A percentile compares a stretch with the other conserved stretches of the same genome.
phyloP scores from a whole-genome alignment of 1,140 invertebrate species.

The Lasioglossum albipes region DNA sequence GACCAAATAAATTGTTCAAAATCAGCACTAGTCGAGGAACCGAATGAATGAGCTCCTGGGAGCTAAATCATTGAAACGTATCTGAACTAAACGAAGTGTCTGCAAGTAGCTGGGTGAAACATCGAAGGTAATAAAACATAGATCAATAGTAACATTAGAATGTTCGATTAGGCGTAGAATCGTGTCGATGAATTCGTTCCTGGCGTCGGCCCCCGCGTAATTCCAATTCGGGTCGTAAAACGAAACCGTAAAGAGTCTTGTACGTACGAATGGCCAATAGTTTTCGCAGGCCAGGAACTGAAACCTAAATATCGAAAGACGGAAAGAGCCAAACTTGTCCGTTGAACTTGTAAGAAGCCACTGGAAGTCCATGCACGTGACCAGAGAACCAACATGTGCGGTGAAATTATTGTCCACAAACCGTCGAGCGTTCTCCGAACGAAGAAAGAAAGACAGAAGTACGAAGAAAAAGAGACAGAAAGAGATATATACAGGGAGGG shows the following conservation, averaged over 20 bases:
- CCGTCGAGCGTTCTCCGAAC: constrained; percentile 19
- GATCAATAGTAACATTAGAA: too few species aligned
- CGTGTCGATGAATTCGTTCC: not conserved
- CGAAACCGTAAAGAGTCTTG: not conserved
- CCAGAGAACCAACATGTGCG: constrained; percentile 55
- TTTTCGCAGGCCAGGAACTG: constrained; percentile 45
- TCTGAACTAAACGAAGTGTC: too few species aligned
- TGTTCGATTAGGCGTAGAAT: too few species aligned
- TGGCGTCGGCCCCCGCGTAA: not conserved
- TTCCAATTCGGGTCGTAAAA: not conserved
- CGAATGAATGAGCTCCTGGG: too few species aligned
- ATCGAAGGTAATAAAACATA: not conserved
- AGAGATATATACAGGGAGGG: not conserved
- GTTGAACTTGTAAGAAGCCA: constrained; percentile 67
- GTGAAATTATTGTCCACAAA: constrained; percentile 67
- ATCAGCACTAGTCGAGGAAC: too few species aligned
- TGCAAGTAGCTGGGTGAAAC: too few species aligned
- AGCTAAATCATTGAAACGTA: too few species aligned
- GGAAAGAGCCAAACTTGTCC: constrained; percentile 63
- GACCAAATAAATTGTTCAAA: too few species aligned
- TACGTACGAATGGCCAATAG: constrained; percentile 49
- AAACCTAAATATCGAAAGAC: constrained; percentile 64
- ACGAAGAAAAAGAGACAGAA: constrained; percentile 1
- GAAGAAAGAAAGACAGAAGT: not conserved
- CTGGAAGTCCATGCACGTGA: constrained; percentile 66